Percentiles rank a stretch among this genome's conserved stretches.
Evolutionary conservation across 2,888 invertebrate genomes (phyloP).

Genomic region (Erannis defoliaria): DNA sequence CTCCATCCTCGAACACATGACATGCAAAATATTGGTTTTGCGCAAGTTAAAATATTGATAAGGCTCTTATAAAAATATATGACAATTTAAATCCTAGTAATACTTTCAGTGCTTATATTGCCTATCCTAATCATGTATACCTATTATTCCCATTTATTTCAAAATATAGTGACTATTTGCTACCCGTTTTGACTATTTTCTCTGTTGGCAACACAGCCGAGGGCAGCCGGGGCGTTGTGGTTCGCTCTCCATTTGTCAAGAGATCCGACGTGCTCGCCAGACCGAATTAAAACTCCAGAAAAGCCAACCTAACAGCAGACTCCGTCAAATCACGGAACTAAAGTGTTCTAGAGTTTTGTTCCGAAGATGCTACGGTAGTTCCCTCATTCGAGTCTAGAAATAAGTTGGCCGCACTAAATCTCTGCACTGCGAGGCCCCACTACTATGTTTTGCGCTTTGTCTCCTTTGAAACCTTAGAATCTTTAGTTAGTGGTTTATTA

Average conservation of each 20-base stretch:
- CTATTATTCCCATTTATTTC: too few species aligned
- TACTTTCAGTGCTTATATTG: too few species aligned
- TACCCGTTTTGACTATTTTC: neutral
- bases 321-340: neutral
- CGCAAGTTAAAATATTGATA: too few species aligned
- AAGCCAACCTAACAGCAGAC: neutral
- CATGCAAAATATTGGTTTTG: too few species aligned
- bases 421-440: neutral
- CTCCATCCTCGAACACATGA: too few species aligned
- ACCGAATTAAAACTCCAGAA: slow-evolving; percentile 18
- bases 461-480: slow-evolving; percentile 21
- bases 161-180: too few species aligned
- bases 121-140: too few species aligned
- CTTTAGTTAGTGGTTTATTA: slow-evolving; percentile 14
- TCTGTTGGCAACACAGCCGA: slow-evolving; percentile 8
- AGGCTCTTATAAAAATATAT: too few species aligned
- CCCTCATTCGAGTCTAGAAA: neutral
- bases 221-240: slow-evolving; percentile 18
- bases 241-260: slow-evolving; percentile 32
- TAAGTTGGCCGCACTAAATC: neutral
- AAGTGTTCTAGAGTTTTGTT: neutral
- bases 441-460: slow-evolving; percentile 16
- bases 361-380: neutral
- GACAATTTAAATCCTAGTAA: too few species aligned
- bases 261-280: slow-evolving; percentile 9